Evolutionary conservation across 2,113 vertebrate genomes (phyloP).

Genomic region (Pollimyrus isidori): DNA sequence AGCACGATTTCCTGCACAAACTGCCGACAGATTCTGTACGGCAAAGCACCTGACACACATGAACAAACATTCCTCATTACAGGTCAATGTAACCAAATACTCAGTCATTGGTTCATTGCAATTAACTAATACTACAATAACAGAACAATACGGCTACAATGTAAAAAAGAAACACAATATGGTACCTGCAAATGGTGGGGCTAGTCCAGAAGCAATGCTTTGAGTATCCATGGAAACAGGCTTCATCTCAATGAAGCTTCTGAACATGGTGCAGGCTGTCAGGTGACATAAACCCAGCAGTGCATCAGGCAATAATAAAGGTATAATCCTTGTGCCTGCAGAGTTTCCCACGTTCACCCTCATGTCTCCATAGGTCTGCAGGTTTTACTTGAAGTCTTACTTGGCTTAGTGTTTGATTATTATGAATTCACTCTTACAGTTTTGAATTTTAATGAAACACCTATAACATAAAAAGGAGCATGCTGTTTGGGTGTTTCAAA

Average conservation of each 20-base stretch:
- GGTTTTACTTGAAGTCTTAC: not conserved
- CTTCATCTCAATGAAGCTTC: slow-evolving; percentile 59
- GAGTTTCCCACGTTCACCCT: not conserved
- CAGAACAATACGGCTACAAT: not conserved
- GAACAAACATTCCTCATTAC: not conserved
- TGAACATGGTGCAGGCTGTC: slow-evolving; percentile 66
- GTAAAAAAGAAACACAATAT: not conserved
- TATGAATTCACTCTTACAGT: not conserved
- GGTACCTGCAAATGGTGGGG: slow-evolving; percentile 62
- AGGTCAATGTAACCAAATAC: not conserved
- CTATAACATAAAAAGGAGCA: not conserved
- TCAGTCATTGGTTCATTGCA: not conserved
- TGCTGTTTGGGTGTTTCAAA: not conserved
- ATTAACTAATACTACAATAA: not conserved
- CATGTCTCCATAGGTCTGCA: not conserved
- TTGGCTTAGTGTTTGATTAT: not conserved
- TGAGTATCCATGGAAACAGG: slow-evolving; percentile 59
- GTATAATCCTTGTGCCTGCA: not conserved
- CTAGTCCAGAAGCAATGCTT: slow-evolving; percentile 63
- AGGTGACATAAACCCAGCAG: not conserved
- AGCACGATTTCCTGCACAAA: slow-evolving; percentile 58
- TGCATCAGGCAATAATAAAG: not conserved
- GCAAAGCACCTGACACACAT: slow-evolving; percentile 45
- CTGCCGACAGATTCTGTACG: slow-evolving; percentile 53
- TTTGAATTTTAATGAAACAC: not conserved